A percentile compares a stretch with the other conserved stretches of the same genome.
Conservation (phyloP, 2,888 invertebrate species). For the Dilophus febrilis region DNA sequence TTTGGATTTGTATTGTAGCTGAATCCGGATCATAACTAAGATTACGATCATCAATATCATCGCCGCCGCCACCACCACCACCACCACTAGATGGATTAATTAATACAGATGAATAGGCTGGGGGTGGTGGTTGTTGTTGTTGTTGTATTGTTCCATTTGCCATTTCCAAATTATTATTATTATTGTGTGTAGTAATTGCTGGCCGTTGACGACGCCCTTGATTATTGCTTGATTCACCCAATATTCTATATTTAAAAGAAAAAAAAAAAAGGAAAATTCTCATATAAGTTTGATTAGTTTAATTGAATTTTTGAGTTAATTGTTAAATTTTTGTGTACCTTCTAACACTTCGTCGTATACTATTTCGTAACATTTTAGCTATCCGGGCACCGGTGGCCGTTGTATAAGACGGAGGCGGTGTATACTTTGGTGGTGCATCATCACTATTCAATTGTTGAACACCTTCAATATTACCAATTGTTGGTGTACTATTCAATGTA, state of each 20-base stretch:
- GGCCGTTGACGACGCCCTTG: constrained; percentile 10
- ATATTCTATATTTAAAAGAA: constrained; percentile 9
- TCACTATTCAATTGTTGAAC: constrained; percentile 26
- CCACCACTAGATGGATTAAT: neutral
- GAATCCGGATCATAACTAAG: too few species aligned
- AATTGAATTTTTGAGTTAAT: too few species aligned
- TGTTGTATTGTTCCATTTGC: constrained; percentile 1
- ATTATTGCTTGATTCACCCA: constrained; percentile 13
- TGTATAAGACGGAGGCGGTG: constrained; percentile 82
- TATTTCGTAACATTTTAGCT: constrained; percentile 55
- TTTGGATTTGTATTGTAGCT: too few species aligned
- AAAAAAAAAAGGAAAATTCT: neutral
- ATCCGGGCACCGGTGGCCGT: constrained; percentile 78
- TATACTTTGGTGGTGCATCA: constrained; percentile 84
- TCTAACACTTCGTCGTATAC: constrained; percentile 61
- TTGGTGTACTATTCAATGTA: constrained; percentile 12
- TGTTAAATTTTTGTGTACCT: constrained; percentile 23
- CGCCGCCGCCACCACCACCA: too few species aligned
- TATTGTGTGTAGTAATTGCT: constrained; percentile 8
- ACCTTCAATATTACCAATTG: constrained; percentile 7
- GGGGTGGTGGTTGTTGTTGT: constrained; percentile 13
- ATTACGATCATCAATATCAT: too few species aligned
- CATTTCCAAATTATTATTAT: too few species aligned
- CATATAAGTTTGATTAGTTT: neutral
- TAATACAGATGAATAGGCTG: constrained; percentile 20